phyloP scores from a whole-genome alignment of 1,140 invertebrate species.

The Sinella curviseta region DNA sequence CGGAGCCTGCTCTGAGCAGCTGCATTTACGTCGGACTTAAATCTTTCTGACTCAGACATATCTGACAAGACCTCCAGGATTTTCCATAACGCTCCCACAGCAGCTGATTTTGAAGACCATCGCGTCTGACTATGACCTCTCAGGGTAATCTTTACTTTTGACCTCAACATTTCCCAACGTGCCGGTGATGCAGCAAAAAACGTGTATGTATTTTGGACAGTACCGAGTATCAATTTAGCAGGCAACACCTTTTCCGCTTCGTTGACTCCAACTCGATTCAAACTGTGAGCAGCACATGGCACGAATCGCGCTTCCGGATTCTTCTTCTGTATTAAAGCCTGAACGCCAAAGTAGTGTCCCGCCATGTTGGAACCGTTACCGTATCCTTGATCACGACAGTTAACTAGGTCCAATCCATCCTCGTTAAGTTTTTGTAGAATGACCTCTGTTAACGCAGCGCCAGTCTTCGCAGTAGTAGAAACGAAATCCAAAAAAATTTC shows the following conservation, averaged over 20 bases:
- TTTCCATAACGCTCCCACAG: neutral
- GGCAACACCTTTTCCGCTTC: constrained; percentile 2
- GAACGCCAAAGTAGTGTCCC: constrained; percentile 50
- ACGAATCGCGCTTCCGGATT: constrained; percentile 49
- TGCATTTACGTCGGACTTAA: neutral
- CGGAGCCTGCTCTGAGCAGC: neutral
- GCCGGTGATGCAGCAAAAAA: constrained; percentile 22
- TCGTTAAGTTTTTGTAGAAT: constrained; percentile 43
- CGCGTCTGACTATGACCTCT: neutral
- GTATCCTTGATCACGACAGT: constrained; percentile 53
- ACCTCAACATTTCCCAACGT: constrained; percentile 24
- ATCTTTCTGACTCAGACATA: neutral
- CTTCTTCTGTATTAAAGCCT: constrained; percentile 50
- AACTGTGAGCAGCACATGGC: constrained; percentile 52
- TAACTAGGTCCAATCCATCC: constrained; percentile 35
- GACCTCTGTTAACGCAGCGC: constrained; percentile 13
- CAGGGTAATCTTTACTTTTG: too few species aligned
- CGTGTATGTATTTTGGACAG: constrained; percentile 8
- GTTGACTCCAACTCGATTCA: constrained; percentile 47
- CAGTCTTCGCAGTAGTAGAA: constrained; percentile 31
- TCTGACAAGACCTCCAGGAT: neutral
- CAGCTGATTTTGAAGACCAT: neutral
- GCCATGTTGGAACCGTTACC: constrained; percentile 54
- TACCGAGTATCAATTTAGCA: constrained; percentile 10
- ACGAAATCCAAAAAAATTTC: constrained; percentile 46